phyloP scores from a whole-genome alignment of 1,140 invertebrate species.

The Oreohelix idahoensis region DNA sequence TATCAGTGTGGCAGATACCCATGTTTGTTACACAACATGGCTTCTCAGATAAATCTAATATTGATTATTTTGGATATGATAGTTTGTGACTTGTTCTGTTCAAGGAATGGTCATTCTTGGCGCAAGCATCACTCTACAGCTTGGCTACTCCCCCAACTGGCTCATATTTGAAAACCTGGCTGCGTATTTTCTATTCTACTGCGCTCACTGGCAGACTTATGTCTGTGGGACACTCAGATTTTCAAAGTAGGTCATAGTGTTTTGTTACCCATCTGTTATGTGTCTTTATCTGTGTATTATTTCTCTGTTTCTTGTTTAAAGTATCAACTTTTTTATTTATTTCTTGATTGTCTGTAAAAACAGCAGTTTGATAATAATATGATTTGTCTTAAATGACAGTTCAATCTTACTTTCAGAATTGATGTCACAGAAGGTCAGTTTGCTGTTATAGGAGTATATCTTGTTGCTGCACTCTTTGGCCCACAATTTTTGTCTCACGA shows the following conservation, averaged over 20 bases:
- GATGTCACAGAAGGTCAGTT: slow-evolving; percentile 99
- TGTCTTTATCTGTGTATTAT: too few relatives aligned
- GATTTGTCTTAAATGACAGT: too few relatives aligned
- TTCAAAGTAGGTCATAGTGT: slow-evolving; percentile 78
- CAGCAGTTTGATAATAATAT: too few relatives aligned
- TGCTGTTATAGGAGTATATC: slow-evolving; percentile 90
- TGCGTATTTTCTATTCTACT: slow-evolving; percentile 95
- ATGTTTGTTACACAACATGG: too few relatives aligned
- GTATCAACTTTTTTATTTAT: too few relatives aligned
- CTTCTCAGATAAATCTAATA: too few relatives aligned
- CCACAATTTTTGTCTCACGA: slow-evolving; percentile 86
- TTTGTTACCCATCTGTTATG: too few relatives aligned
- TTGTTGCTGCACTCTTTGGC: slow-evolving; percentile 90
- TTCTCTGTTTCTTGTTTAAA: too few relatives aligned
- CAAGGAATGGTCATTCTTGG: slow-evolving; percentile 84
- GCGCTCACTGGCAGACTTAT: slow-evolving; percentile 99
- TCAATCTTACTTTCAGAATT: slow-evolving; percentile 76
- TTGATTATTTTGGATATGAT: too few relatives aligned
- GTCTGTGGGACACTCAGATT: slow-evolving; percentile 93
- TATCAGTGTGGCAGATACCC: too few relatives aligned
- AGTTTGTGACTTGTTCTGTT: too few relatives aligned
- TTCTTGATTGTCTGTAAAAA: too few relatives aligned
- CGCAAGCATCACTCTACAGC: slow-evolving; percentile 90
- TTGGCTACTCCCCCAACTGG: slow-evolving; percentile 92
- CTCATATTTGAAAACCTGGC: slow-evolving; percentile 96